Base-by-base conservation (phyloP, 1,140 invertebrate genomes). In the Lanistes nyassanus region DNA sequence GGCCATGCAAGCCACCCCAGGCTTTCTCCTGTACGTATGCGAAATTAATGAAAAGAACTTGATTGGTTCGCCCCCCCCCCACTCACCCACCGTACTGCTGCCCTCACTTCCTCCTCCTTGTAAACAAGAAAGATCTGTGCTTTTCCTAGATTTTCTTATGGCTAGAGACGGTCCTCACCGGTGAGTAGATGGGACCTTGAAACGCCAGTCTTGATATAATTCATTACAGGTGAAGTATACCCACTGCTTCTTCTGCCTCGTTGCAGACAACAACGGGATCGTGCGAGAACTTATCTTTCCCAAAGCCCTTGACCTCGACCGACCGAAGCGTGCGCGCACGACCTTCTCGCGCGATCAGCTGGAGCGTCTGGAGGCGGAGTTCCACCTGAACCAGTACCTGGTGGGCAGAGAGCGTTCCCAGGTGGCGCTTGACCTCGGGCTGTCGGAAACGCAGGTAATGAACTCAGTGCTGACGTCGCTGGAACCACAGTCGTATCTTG, bases 331-430 rank as follows among this genome's bases (percentile, higher is more conserved):
- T 74, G 95, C 97, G 16, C 90, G 97, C 37, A 98, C 97, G 0
- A 98, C 98, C 74, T 98, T 98, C 89, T 98, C 96, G 0, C 94
- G 95, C 0, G 96, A 98, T 82, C 97, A 98, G 89, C 87, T 98
- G 70, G 95, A 97, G 84, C 91, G 95, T 76, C 89, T 98, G 31
- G 97, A 98, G 85, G 93, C 93, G 0, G 96, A 97, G 90, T 98
- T 98, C 81, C 94, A 96, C 76, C 88, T 94, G 26, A 96, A 98
- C 83, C 97, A 98, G 86, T 98, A 98, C 88, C 96, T 98, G 95
- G 96, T 97, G 5, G 97, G 97, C 0, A 96, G 96, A 0, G 96
- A 98, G 87, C 89, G 97, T 79, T 90, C 96, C 0, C 96, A 97
- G 83, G 90, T 98, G 55, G 96, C 97, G 0, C 94, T 95, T 82